A percentile compares a stretch with the other conserved stretches of the same genome.
Evolutionary conservation across 1,140 invertebrate species (phyloP).

Genomic region (Mya arenaria): DNA sequence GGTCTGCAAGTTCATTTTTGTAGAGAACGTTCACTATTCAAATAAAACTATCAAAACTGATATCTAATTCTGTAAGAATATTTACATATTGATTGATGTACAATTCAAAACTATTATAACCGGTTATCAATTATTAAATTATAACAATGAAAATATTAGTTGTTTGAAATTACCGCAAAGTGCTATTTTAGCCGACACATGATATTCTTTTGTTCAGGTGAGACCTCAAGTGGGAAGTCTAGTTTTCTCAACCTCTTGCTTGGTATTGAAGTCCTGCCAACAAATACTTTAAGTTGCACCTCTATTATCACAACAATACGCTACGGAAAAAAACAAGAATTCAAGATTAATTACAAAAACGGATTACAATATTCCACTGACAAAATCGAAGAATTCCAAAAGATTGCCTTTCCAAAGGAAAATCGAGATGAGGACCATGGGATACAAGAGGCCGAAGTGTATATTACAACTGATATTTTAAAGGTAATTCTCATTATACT

Average conservation of each 20-base stretch:
- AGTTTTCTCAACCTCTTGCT: conserved; percentile 69
- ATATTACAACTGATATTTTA: conserved; percentile 55
- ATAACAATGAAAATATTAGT: background rate
- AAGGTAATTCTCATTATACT: conserved; percentile 39
- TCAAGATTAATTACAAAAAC: conserved; percentile 31
- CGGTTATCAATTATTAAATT: background rate
- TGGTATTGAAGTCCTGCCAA: conserved; percentile 63
- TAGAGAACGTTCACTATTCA: too few relatives aligned
- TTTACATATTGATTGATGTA: too few relatives aligned
- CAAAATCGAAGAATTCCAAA: conserved; percentile 4
- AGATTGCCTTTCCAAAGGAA: conserved; percentile 28
- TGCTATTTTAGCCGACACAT: background rate
- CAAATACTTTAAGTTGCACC: conserved; percentile 65
- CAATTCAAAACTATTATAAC: too few relatives aligned
- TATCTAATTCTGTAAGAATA: too few relatives aligned
- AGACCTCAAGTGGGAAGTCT: conserved; percentile 71
- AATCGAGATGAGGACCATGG: conserved; percentile 42
- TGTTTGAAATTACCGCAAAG: background rate
- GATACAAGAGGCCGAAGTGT: conserved; percentile 56
- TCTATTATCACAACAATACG: conserved; percentile 63
- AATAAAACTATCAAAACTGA: too few relatives aligned
- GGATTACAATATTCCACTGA: background rate
- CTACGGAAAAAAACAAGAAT: conserved; percentile 37
- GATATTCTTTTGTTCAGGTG: conserved; percentile 57
- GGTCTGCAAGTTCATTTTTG: too few relatives aligned